These are phyloP conservation scores for Pocillopora damicornis DNA, from an alignment of 64 coral and sea anemone species.

Conservation along the genomic window DNA sequence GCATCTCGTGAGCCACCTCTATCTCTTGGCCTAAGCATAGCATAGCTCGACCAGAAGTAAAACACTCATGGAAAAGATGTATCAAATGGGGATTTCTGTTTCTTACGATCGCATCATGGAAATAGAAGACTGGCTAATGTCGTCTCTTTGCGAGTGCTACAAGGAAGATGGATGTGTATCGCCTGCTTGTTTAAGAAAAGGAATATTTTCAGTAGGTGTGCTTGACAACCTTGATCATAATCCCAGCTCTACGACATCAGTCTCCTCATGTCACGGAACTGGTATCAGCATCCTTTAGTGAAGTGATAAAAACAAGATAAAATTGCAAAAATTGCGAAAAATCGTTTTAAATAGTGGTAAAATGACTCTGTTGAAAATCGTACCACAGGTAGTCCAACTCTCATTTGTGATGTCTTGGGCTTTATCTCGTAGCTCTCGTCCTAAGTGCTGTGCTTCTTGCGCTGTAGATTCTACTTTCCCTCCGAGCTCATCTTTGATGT, in stretches of 20 bases:
- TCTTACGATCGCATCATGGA: conserved; percentile 63
- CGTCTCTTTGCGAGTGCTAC: conserved; percentile 5
- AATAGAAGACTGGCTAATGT: conserved; percentile 36
- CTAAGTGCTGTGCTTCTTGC: too few species aligned
- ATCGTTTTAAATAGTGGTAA: too few species aligned
- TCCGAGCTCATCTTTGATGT: too few species aligned
- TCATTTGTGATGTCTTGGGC: too few species aligned
- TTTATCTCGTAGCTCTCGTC: too few species aligned
- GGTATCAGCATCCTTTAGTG: conserved; percentile 74
- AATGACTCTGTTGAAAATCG: too few species aligned
- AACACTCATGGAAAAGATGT: conserved; percentile 46
- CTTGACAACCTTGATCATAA: conserved; percentile 68
- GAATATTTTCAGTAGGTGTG: conserved; percentile 40
- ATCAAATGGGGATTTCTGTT: conserved; percentile 54
- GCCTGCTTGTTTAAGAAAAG: conserved; percentile 64
- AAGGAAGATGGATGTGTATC: conserved; percentile 44
- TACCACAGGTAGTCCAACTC: too few species aligned
- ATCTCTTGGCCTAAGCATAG: conserved; percentile 37
- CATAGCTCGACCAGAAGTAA: conserved; percentile 40
- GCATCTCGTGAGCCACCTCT: conserved; percentile 34
- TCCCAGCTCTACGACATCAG: conserved; percentile 52
- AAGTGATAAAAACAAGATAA: too few species aligned
- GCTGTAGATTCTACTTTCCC: too few species aligned
- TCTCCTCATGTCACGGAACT: conserved; percentile 57
- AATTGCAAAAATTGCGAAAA: too few species aligned